A percentile compares a stretch with the other conserved stretches of the same genome.
Conservation (phyloP, 2,888 invertebrate genomes). For the Sycophila texana region DNA sequence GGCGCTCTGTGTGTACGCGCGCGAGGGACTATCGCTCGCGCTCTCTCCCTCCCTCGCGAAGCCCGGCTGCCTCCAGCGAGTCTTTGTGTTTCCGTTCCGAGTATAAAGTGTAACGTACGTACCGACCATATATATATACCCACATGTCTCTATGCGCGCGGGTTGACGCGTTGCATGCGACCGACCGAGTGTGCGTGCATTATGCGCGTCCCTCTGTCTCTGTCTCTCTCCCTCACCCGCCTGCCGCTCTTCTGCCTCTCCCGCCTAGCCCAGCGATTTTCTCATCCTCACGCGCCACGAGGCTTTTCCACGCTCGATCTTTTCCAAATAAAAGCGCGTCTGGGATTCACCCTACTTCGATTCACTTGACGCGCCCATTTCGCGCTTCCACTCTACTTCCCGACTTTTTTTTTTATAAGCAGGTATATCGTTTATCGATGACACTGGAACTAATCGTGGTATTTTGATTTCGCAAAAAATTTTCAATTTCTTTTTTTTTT, state of each 20-base stretch:
- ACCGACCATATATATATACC: neutral
- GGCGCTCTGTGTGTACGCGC: conserved; percentile 62
- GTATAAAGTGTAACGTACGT: conserved; percentile 54
- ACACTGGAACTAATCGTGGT: too few species aligned
- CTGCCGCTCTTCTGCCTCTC: too few species aligned
- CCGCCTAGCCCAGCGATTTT: conserved; percentile 13
- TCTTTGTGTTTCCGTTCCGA: conserved; percentile 63
- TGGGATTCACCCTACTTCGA: too few species aligned
- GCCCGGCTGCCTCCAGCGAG: conserved; percentile 41
- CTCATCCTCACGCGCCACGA: conserved; percentile 26
- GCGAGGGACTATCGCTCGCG: conserved; percentile 49
- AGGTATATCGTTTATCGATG: too few species aligned
- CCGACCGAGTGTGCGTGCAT: neutral
- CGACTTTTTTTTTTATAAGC: too few species aligned
- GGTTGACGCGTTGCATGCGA: too few species aligned
- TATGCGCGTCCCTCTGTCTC: neutral
- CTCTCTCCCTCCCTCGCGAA: neutral
- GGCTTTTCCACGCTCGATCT: neutral
- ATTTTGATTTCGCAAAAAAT: too few species aligned
- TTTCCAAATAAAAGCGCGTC: too few species aligned
- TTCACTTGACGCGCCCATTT: too few species aligned
- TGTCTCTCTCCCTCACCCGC: too few species aligned
- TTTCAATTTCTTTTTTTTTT: too few species aligned
- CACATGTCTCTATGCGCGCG: neutral
- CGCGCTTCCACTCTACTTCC: too few species aligned